Evolutionary conservation across 2,113 vertebrate genomes (phyloP).

Genomic region (Tupaia chinensis): DNA sequence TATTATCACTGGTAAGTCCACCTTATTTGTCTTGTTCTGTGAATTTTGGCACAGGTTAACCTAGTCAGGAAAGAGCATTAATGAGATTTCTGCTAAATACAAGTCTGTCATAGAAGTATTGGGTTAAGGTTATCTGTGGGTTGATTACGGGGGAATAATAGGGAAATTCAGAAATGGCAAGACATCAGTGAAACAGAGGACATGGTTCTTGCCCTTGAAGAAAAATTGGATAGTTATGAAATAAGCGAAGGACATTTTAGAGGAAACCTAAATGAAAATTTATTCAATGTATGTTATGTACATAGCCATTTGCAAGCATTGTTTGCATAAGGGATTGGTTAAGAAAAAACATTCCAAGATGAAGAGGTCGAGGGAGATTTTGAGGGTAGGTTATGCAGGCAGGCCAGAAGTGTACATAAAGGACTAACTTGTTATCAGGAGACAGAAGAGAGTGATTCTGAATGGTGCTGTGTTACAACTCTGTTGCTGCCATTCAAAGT

Average conservation of each 20-base stretch:
- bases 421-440: background rate
- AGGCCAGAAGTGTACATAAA: background rate
- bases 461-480: background rate
- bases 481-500: background rate
- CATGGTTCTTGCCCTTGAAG: background rate
- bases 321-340: background rate
- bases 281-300: rapidly evolving
- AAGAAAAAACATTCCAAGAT: background rate
- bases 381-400: background rate
- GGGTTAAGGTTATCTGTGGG: background rate
- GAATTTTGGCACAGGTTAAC: background rate
- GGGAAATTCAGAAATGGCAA: background rate
- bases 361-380: background rate
- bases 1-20: background rate
- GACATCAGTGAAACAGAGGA: background rate
- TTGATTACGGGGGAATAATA: background rate
- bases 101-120: background rate
- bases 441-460: background rate
- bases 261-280: background rate
- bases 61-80: background rate
- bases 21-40: background rate
- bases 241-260: background rate
- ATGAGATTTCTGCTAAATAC: background rate
- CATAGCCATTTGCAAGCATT: background rate
- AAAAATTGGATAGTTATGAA: background rate